phyloP scores from a whole-genome alignment of 2,797 vertebrate genomes.

The Aratinga solstitialis region DNA sequence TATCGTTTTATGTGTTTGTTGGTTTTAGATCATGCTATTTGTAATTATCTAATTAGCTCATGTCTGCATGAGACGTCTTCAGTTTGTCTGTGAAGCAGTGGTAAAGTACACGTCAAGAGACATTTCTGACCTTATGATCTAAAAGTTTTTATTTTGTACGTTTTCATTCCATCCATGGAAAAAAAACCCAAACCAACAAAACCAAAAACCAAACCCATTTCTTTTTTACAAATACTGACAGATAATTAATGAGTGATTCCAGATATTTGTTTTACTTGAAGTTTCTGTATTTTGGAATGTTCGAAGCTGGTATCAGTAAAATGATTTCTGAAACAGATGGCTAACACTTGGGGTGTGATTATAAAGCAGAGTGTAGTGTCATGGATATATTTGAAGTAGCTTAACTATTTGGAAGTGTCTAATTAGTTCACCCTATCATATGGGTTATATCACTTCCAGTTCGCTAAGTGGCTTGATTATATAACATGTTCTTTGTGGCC shows the following conservation, averaged over 20 bases:
- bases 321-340: constrained; percentile 40
- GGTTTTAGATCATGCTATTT: not conserved
- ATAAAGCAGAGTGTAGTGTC: not conserved
- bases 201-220: not conserved
- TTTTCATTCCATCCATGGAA: not conserved
- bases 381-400: constrained; percentile 15
- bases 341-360: constrained; percentile 21
- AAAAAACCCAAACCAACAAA: not conserved
- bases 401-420: not conserved
- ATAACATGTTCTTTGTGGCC: not conserved
- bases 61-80: not conserved
- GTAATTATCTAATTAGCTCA: not conserved
- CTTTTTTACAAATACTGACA: not conserved
- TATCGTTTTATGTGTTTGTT: not conserved
- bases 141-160: not conserved
- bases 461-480: not conserved
- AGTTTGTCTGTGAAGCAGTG: not conserved
- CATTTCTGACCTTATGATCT: not conserved
- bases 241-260: not conserved
- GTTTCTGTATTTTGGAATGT: not conserved
- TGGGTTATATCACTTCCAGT: not conserved
- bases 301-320: not conserved
- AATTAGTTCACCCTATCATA: constrained; percentile 1
- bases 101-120: not conserved
- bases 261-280: not conserved